Base-by-base conservation (phyloP, 1,140 invertebrate genomes). In the Lepidostoma basale region DNA sequence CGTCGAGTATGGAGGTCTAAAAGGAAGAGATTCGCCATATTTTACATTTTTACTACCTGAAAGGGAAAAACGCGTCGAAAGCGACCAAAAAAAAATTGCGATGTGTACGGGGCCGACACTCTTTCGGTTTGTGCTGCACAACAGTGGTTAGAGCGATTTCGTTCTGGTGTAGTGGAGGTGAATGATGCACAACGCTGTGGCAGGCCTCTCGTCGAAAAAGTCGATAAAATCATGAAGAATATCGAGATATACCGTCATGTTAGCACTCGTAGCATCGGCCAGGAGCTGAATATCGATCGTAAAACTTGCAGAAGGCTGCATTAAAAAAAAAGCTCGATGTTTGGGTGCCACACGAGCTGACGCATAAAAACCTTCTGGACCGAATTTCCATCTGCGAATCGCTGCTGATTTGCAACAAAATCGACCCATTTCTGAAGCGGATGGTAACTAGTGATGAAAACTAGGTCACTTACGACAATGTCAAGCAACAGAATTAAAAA, bases 241-340 rank as follows among this genome's bases (percentile, higher is more conserved):
- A 45, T 45, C 42, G 42, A 45, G 42, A 45, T 45, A 45, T 12
- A 45, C 6, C 14, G 42, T 45, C 12, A 45, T 45, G 14, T 45
- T 45, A 45, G 42, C 42, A 45, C n/a, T 45, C 42, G 42, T 45
- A 45, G 42, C 42, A 3, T 45, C 42, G 42, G n/a, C 42, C 42
- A 14, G 14, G 42, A 45, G 42, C 42, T 45, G 42, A 45, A 45
- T 45, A 45, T 45, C 18, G 42, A 5, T 16, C 42, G 20, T 45
- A 45, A 45, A 45, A 3, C 42, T n/a, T n/a, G n/a, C n/a, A n/a
- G n/a, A n/a, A n/a, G n/a, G n/a, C n/a, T n/a, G n/a, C n/a, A n/a
- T n/a, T n/a, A n/a, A n/a, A n/a, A n/a, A n/a, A n/a, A 45, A 45
- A 45, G 42, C 42, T 16, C 42, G 42, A 45, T 45, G 42, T 45